phyloP scores from a whole-genome alignment of 2,888 invertebrate genomes.

The Stenotaenia linearis region DNA sequence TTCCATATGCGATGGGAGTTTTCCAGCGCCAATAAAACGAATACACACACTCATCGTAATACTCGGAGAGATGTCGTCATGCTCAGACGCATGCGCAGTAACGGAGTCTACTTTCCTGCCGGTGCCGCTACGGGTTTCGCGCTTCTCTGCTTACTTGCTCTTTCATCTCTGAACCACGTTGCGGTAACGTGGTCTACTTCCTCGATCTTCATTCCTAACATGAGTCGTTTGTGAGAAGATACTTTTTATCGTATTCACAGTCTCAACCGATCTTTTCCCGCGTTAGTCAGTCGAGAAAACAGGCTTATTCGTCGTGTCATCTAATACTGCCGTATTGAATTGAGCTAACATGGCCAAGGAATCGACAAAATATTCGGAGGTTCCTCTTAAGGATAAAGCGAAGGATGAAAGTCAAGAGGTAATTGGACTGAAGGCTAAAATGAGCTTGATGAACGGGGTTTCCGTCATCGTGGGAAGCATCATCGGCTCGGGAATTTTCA shows the following conservation, averaged over 20 bases:
- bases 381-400: constrained; percentile 24
- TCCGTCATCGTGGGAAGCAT: constrained; percentile 49
- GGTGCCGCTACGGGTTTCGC: neutral
- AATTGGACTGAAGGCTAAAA: constrained; percentile 40
- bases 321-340: neutral
- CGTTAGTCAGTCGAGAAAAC: neutral
- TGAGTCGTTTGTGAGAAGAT: neutral
- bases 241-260: neutral
- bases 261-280: neutral
- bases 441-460: constrained; percentile 46
- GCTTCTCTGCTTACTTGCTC: neutral
- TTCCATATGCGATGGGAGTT: too few relatives aligned
- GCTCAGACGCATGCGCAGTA: neutral
- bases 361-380: constrained; percentile 28
- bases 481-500: constrained; percentile 50
- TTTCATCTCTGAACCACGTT: neutral
- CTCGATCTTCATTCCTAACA: neutral
- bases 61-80: neutral
- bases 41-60: neutral
- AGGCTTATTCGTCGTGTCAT: neutral
- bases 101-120: neutral
- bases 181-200: neutral
- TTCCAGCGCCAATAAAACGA: neutral
- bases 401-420: constrained; percentile 22
- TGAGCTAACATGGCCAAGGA: neutral